Percentiles rank a stretch among this genome's conserved stretches.
Evolutionary conservation across 2,888 invertebrate genomes (phyloP).

Genomic region (Leucophenga montana): DNA sequence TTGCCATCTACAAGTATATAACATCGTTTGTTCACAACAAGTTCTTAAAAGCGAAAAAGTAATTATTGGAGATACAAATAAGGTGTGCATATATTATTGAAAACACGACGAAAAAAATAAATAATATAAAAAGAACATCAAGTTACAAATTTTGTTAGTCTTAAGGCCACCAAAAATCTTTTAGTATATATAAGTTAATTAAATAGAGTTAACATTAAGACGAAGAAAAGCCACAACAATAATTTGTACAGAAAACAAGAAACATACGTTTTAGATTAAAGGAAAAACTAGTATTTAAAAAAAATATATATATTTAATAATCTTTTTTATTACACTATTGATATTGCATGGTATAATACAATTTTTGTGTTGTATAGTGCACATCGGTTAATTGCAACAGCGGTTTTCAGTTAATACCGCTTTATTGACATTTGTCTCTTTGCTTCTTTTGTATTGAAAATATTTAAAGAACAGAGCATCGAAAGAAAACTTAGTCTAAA

Average conservation of each 20-base stretch:
- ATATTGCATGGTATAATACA: too few relatives aligned
- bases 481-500: too few relatives aligned
- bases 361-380: too few relatives aligned
- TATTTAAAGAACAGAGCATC: too few relatives aligned
- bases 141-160: background rate
- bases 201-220: background rate
- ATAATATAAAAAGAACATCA: background rate
- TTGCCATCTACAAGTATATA: background rate
- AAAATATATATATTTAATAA: too few relatives aligned
- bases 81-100: slow-evolving; percentile 8
- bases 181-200: background rate
- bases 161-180: background rate
- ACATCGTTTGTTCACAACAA: slow-evolving; percentile 3
- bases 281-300: slow-evolving; percentile 38
- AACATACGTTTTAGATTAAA: slow-evolving; percentile 29
- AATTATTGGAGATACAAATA: slow-evolving; percentile 24
- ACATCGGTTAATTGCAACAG: too few relatives aligned
- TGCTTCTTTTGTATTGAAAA: too few relatives aligned
- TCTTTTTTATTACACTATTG: too few relatives aligned
- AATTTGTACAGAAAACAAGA: slow-evolving; percentile 13
- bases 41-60: background rate
- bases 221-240: background rate
- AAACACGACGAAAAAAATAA: slow-evolving; percentile 25
- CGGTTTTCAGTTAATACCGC: too few relatives aligned
- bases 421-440: too few relatives aligned